phyloP scores from a whole-genome alignment of 1,140 invertebrate genomes.

The Ceratitis capitata region DNA sequence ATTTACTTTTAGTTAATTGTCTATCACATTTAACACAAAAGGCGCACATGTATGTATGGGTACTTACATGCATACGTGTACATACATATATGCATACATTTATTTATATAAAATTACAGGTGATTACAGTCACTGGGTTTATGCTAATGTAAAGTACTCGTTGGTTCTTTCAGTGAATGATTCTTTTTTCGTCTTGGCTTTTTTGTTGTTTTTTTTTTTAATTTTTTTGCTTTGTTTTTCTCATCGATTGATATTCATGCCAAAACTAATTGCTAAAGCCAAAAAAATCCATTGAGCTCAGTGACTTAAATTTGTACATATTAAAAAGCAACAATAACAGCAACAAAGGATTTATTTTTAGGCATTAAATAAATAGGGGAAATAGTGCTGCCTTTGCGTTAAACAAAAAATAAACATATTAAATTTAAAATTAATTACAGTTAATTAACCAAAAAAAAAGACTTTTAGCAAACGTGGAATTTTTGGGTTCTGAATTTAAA shows the following conservation, averaged over 20 bases:
- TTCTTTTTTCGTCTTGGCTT: no score
- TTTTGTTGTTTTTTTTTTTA: background rate
- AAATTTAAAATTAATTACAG: constrained; percentile 15
- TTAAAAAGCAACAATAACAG: background rate
- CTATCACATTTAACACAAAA: background rate
- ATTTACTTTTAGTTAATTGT: background rate
- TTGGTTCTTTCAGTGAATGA: no score
- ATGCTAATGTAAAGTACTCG: background rate
- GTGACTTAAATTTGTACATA: background rate
- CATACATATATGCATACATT: background rate
- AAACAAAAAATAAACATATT: background rate
- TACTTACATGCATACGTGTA: background rate
- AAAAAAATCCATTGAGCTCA: background rate
- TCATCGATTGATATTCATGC: background rate
- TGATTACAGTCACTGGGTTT: background rate
- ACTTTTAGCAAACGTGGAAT: no score
- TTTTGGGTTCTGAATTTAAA: no score
- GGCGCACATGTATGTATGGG: background rate
- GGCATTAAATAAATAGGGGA: background rate
- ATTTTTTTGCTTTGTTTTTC: no score
- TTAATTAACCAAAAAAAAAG: background rate
- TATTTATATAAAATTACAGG: background rate
- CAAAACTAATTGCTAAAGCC: background rate
- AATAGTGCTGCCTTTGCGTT: background rate
- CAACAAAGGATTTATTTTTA: background rate